Evolutionary conservation across 2,888 invertebrate species (phyloP).

Genomic region (Celastrina argiolus): DNA sequence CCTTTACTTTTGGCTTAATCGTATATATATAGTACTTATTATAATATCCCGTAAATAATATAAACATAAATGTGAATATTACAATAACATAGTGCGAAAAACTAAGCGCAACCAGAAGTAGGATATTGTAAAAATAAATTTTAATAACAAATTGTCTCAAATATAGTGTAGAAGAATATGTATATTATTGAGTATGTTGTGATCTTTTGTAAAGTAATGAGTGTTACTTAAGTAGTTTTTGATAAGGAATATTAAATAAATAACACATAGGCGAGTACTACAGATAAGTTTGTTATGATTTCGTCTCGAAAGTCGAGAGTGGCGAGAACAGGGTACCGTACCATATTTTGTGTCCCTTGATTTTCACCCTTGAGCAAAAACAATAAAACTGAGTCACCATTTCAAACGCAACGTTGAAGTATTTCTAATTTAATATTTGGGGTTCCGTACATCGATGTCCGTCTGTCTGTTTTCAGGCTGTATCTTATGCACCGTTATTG

Average conservation of each 20-base stretch:
- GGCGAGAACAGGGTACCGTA: constrained; percentile 18
- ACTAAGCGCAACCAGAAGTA: constrained; percentile 50
- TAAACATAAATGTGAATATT: constrained; percentile 61
- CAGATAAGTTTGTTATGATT: background rate
- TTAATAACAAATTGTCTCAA: constrained; percentile 57
- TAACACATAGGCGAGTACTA: constrained; percentile 21
- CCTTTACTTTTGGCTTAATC: constrained; percentile 32
- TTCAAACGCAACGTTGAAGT: background rate
- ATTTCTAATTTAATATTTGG: background rate
- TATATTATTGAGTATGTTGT: constrained; percentile 56
- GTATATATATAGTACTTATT: constrained; percentile 56
- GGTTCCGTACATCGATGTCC: too few relatives aligned
- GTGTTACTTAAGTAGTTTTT: constrained; percentile 72
- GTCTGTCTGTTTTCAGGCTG: too few relatives aligned
- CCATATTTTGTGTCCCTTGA: background rate
- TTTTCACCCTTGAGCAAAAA: background rate
- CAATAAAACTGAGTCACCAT: background rate
- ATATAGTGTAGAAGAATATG: constrained; percentile 46
- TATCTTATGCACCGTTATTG: too few relatives aligned
- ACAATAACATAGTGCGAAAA: constrained; percentile 68
- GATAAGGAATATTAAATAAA: constrained; percentile 69
- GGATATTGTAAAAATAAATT: constrained; percentile 52
- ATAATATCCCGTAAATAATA: constrained; percentile 35
- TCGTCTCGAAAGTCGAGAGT: background rate
- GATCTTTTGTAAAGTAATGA: constrained; percentile 69